These are phyloP conservation scores for Tricholauxania praeusta DNA, from an alignment of 2,888 invertebrate genomes.

Conservation along the genomic window DNA sequence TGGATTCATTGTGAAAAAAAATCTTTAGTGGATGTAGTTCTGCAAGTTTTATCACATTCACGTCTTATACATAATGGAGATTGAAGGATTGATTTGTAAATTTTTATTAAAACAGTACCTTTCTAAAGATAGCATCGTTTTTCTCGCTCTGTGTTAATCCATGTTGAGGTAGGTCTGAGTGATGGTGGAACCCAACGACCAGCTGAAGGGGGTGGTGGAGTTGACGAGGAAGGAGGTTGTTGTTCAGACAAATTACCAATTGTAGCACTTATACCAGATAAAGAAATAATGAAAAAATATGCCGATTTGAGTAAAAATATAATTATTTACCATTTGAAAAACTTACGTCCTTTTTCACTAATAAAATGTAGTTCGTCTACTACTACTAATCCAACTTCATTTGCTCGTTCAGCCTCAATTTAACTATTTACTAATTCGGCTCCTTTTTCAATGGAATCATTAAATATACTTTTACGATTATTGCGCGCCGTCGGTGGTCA, in stretches of 20 bases:
- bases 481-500: conserved; percentile 85
- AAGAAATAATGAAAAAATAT: no score
- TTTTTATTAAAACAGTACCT: conserved; percentile 69
- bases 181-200: conserved; percentile 99
- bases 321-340: conserved; percentile 74
- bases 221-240: conserved; percentile 45
- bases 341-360: conserved; percentile 83
- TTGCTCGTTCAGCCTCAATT: conserved; percentile 80
- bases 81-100: no score
- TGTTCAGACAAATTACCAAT: conserved; percentile 87
- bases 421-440: conserved; percentile 86
- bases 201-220: conserved; percentile 81
- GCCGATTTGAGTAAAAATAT: no score
- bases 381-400: conserved; percentile 83
- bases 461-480: conserved; percentile 82
- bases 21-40: no score
- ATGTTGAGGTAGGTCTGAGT: conserved; percentile 91
- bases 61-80: no score
- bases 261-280: conserved; percentile 93
- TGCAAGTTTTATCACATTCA: no score
- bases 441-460: conserved; percentile 97
- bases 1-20: no score
- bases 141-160: conserved; percentile 89
- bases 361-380: conserved; percentile 95
- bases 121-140: conserved; percentile 89